Conservation (phyloP, 1,140 invertebrate species). For the Pseudobourletiella spinata region DNA sequence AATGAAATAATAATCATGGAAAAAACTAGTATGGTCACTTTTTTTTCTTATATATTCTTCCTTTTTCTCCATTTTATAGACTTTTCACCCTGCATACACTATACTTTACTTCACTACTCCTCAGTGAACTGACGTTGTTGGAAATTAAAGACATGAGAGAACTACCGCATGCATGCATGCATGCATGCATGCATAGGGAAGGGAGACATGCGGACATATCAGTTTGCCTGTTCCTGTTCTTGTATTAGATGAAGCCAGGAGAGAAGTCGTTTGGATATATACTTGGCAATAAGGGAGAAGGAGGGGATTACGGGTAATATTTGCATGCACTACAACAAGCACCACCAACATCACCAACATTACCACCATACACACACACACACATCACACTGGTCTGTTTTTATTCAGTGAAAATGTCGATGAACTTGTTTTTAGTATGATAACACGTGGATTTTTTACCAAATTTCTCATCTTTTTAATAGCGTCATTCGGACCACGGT, state of each 20-base stretch:
- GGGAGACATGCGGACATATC: too few species aligned
- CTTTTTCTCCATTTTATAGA: constrained; percentile 9
- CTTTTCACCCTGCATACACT: background rate
- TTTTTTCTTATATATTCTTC: background rate
- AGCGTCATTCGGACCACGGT: background rate
- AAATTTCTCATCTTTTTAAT: background rate
- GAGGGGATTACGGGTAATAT: too few species aligned
- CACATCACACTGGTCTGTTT: background rate
- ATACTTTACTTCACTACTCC: background rate
- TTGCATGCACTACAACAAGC: too few species aligned
- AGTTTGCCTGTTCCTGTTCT: too few species aligned
- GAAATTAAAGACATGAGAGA: too few species aligned
- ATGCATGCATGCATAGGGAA: too few species aligned
- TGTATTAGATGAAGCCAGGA: too few species aligned
- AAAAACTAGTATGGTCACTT: constrained; percentile 5
- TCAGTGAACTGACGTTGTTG: background rate
- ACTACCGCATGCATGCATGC: too few species aligned
- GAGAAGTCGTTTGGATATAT: too few species aligned
- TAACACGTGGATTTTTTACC: constrained; percentile 5
- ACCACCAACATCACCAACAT: constrained; percentile 1
- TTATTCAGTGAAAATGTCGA: background rate
- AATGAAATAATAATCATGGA: constrained; percentile 8
- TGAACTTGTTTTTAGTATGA: constrained; percentile 1
- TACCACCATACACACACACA: background rate
- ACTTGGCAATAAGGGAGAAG: too few species aligned